phyloP scores from a whole-genome alignment of 2,113 vertebrate genomes.

The Chamaetylas fuelleborni region DNA sequence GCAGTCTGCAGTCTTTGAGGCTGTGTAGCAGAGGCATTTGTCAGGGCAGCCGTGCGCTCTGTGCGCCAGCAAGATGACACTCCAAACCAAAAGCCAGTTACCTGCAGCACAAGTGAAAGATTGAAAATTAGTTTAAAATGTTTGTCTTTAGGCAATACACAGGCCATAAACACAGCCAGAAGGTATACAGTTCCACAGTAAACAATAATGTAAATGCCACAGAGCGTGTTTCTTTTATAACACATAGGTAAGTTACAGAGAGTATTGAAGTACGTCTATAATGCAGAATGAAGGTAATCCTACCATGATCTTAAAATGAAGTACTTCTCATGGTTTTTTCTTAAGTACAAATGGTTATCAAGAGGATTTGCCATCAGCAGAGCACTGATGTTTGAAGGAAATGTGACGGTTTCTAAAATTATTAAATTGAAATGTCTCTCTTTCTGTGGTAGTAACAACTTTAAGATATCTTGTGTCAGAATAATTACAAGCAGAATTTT shows the following conservation, averaged over 20 bases:
- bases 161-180: not conserved
- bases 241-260: not conserved
- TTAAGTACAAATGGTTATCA: not conserved
- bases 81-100: slow-evolving; percentile 67
- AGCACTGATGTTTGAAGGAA: not conserved
- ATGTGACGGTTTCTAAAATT: not conserved
- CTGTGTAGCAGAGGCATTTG: slow-evolving; percentile 82
- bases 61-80: slow-evolving; percentile 52
- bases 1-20: slow-evolving; percentile 87
- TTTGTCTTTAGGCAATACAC: not conserved
- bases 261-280: not conserved
- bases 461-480: not conserved
- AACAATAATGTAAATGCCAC: not conserved
- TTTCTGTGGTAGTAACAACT: not conserved
- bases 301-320: not conserved
- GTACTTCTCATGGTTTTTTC: not conserved
- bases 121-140: not conserved
- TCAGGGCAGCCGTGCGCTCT: slow-evolving; percentile 77
- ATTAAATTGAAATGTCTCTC: not conserved
- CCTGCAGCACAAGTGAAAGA: slow-evolving; percentile 69
- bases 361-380: not conserved
- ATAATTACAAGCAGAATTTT: not conserved
- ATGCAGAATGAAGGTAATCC: not conserved
- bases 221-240: not conserved
- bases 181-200: not conserved